A percentile compares a stretch with the other conserved stretches of the same genome.
Conservation (phyloP, 1,140 invertebrate species). For the Solen grandis region DNA sequence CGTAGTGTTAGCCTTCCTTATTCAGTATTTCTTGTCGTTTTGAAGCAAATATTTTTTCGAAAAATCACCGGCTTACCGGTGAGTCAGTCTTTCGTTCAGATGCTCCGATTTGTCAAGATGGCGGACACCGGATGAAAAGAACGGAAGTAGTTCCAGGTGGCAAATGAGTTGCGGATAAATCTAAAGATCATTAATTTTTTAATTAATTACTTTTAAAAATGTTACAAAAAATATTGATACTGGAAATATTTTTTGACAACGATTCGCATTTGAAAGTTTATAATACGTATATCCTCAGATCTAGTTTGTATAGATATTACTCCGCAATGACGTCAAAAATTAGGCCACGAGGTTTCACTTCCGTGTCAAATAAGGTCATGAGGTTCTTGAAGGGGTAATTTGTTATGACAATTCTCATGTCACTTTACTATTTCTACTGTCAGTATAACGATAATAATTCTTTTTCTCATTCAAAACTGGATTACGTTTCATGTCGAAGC, state of each 20-base stretch:
- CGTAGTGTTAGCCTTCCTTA: conserved; percentile 23
- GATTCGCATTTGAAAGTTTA: background rate
- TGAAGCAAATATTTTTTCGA: conserved; percentile 51
- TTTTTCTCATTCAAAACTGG: no score
- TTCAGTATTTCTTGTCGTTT: conserved; percentile 35
- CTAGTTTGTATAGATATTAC: background rate
- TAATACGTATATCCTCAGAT: background rate
- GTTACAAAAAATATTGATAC: background rate
- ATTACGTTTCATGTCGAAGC: no score
- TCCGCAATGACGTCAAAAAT: background rate
- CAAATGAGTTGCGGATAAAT: background rate
- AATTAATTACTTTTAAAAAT: background rate
- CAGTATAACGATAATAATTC: no score
- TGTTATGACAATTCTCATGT: no score
- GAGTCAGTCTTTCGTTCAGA: conserved; percentile 62
- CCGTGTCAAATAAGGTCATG: no score
- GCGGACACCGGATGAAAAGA: conserved; percentile 74
- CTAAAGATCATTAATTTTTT: background rate
- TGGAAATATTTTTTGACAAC: background rate
- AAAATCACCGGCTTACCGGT: conserved; percentile 59
- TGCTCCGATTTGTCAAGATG: conserved; percentile 75
- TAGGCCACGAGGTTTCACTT: background rate
- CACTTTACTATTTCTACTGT: no score
- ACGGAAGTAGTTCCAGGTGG: conserved; percentile 56
- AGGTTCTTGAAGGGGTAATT: no score